phyloP scores from a whole-genome alignment of 2,888 invertebrate species.

The Apamea sordens region DNA sequence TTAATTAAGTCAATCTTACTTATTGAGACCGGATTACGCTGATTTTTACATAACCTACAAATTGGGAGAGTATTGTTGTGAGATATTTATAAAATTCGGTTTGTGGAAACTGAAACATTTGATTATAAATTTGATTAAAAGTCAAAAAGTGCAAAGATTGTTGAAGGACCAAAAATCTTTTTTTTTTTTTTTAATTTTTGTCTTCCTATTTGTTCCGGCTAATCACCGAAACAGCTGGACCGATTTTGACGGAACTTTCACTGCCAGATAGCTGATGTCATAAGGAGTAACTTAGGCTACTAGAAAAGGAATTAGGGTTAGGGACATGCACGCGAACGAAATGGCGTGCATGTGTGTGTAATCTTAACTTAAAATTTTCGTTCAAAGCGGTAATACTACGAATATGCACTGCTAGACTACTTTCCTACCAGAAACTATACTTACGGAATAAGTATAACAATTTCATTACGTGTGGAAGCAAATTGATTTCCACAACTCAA shows the following conservation, averaged over 20 bases:
- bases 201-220: too few relatives aligned
- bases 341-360: too few relatives aligned
- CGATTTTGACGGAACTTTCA: too few relatives aligned
- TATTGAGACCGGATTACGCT: conserved; percentile 54
- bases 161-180: too few relatives aligned
- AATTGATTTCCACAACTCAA: neutral
- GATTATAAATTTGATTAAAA: too few relatives aligned
- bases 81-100: neutral
- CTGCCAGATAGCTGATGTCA: too few relatives aligned
- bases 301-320: too few relatives aligned
- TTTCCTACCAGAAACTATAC: neutral
- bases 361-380: neutral
- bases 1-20: conserved; percentile 73
- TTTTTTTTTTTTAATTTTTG: too few relatives aligned
- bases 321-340: too few relatives aligned
- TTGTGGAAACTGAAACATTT: neutral
- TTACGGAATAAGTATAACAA: neutral
- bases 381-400: neutral
- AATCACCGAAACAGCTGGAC: too few relatives aligned
- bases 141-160: too few relatives aligned
- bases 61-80: conserved; percentile 21
- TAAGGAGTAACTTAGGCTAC: too few relatives aligned
- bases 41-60: conserved; percentile 59
- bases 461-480: neutral
- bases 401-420: neutral